phyloP scores from a whole-genome alignment of 2,888 invertebrate genomes.

The Metacarcinus magister region DNA sequence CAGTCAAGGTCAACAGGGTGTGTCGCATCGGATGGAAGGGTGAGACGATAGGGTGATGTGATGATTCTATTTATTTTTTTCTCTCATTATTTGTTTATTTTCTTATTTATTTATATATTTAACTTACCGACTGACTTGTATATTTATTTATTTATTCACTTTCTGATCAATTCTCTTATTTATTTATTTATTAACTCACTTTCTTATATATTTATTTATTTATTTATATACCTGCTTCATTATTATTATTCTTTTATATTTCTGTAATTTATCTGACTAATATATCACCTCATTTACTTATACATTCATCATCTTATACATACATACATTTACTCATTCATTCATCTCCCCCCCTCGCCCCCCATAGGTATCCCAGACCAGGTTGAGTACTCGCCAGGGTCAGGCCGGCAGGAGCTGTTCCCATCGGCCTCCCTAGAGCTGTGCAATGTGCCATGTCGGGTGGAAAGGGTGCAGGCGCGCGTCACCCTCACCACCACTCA shows the following conservation, averaged over 20 bases:
- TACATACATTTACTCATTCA: background rate
- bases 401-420: slow-evolving; percentile 92
- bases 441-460: slow-evolving; percentile 86
- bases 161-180: too few species aligned
- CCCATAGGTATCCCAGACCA: slow-evolving; percentile 90
- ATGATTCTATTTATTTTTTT: too few species aligned
- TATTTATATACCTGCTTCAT: background rate
- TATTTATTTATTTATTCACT: too few species aligned
- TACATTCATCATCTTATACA: background rate
- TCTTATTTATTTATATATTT: too few species aligned
- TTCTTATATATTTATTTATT: too few species aligned
- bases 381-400: slow-evolving; percentile 94
- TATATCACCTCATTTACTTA: too few species aligned
- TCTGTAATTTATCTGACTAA: background rate
- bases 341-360: slow-evolving; percentile 12
- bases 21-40: slow-evolving; percentile 93
- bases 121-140: too few species aligned
- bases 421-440: slow-evolving; percentile 90
- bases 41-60: slow-evolving; percentile 83
- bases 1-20: slow-evolving; percentile 94
- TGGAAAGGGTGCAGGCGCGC: slow-evolving; percentile 84
- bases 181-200: too few species aligned
- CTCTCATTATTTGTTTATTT: too few species aligned
- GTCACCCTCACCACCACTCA: slow-evolving; percentile 91
- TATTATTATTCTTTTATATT: background rate